Percentiles rank a stretch among this genome's conserved stretches.
Evolutionary conservation across 2,797 vertebrate species (phyloP).

Genomic region (Notolepis coatsorum): DNA sequence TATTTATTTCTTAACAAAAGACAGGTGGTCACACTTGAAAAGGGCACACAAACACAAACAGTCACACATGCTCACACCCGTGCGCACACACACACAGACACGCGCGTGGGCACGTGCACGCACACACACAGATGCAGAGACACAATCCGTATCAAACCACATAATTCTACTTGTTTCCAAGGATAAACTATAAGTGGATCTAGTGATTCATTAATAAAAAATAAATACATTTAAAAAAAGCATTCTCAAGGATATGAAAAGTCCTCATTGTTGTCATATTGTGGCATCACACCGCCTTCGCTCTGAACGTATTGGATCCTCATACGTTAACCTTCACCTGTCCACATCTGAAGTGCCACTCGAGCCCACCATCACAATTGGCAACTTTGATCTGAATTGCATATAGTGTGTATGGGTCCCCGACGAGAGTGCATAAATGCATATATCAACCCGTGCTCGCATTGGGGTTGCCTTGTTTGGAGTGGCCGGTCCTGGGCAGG

Average conservation of each 20-base stretch:
- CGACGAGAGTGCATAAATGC: slow-evolving; percentile 57
- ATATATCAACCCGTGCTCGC: slow-evolving; percentile 62
- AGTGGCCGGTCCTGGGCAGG: slow-evolving; percentile 64
- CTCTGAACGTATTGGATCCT: background rate
- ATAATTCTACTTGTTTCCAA: slow-evolving; percentile 41
- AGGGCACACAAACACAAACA: slow-evolving; percentile 80
- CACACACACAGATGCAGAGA: slow-evolving; percentile 37
- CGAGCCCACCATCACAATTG: background rate
- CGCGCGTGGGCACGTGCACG: slow-evolving; percentile 8
- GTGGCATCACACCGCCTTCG: background rate
- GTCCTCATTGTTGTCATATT: background rate
- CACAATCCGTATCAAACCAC: slow-evolving; percentile 63
- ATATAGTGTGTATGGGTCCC: slow-evolving; percentile 20
- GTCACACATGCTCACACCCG: slow-evolving; percentile 54
- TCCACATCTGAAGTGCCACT: background rate
- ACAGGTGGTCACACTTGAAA: slow-evolving; percentile 91
- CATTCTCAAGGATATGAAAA: slow-evolving; percentile 5
- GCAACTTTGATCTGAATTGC: slow-evolving; percentile 8
- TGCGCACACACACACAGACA: slow-evolving; percentile 59
- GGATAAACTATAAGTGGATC: slow-evolving; percentile 14
- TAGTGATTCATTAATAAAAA: background rate
- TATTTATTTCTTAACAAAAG: slow-evolving; percentile 90
- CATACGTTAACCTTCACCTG: background rate
- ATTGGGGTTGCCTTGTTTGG: slow-evolving; percentile 74
- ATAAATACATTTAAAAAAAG: background rate